Base-by-base conservation (phyloP, 2,113 vertebrate species). In the Dendrocopos noguchii region DNA sequence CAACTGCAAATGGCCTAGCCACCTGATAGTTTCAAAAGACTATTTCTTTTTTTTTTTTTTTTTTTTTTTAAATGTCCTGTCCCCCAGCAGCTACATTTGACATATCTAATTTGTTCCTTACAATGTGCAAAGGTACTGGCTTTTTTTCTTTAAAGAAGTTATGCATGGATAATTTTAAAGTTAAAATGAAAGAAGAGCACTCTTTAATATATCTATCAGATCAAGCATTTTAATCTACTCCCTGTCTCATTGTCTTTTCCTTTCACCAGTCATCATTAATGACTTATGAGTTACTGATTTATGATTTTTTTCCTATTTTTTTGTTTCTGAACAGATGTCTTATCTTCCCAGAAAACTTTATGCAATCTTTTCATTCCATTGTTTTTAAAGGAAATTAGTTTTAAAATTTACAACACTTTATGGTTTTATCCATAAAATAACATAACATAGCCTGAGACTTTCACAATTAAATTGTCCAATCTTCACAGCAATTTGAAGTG, bases 41-140 rank as follows among this genome's bases (percentile, higher is more conserved):
- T 6, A 2, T 63, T 63, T 63, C 2, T 36, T 76, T 72, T 7
- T 75, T n/a, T n/a, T n/a, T n/a, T n/a, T 42, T n/a, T 77, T 20
- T n/a, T 36, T 36, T 36, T 39, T 39, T 39, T 9, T 10, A 9
- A 70, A 46, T 27, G 24, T 6, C 39, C 10, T 65, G 7, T 47
- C 14, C 13, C 39, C 39, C 52, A 61, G 21, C 2, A 46, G 13
- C 20, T 46, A 11, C 5, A 42, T 72, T 85, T 85, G 22, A 50
- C 6, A 25, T 15, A 13, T 75, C 9, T 64, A 44, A 36, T 57
- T 72, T 29, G 3, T 33, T 63, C 10, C 12, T 71, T 63, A 47
- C 0, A 0, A 25, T 29, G 2, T 34, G 12, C 20, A 9, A 56
- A 36, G 33, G n/a, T 47, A 76, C 4, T 56, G 20, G 5, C 39